Evolutionary conservation across 1,140 invertebrate species (phyloP), one percentile per base, ranked within the genome.

Genomic region (Cotesia chilonis): DNA sequence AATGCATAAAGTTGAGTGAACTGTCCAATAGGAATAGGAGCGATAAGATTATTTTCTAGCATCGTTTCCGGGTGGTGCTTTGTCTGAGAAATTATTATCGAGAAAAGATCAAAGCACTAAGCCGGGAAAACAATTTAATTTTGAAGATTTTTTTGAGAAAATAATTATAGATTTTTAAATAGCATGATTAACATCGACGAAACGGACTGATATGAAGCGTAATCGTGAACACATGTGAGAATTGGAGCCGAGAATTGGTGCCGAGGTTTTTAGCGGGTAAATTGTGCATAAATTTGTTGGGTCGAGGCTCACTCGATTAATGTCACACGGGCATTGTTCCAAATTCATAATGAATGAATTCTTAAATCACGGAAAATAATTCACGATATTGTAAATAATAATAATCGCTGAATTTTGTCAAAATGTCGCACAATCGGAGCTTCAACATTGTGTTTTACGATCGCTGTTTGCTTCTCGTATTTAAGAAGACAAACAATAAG

Each of bases 1-100:
- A 65, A 65, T 69, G 70, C 63, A 69, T 73, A 76, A 74, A 74
- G 75, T 76, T 76, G 72, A 76, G 72, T 76, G 75, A 76, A 76
- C 75, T 76, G 52, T 69, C 67, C 59, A 41, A 65, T 41, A 68
- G 51, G 66, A 71, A 70, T 73, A 51, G 41, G 55, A 70, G 6
- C 28, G 28, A 28, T 28, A 28, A 28, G 28, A 28, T 28, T 28
- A 72, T 67, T 72, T 72, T 72, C 54, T 14, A 68, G 54, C 28
- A 51, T 51, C 6, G 9, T 47, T 47, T 47, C 41, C 41, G 41
- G 41, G 41, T 47, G 5, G 41, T 47, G 41, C 9, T 47, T 47
- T 47, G 41, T 47, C 41, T 47, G 41, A 9, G 28, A 28, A 28
- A 28, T 28, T 28, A 28, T 28, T 28, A 28, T 28, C 3, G 28